Evolutionary conservation across 2,888 invertebrate genomes (phyloP).

Genomic region (Mamestra brassicae): DNA sequence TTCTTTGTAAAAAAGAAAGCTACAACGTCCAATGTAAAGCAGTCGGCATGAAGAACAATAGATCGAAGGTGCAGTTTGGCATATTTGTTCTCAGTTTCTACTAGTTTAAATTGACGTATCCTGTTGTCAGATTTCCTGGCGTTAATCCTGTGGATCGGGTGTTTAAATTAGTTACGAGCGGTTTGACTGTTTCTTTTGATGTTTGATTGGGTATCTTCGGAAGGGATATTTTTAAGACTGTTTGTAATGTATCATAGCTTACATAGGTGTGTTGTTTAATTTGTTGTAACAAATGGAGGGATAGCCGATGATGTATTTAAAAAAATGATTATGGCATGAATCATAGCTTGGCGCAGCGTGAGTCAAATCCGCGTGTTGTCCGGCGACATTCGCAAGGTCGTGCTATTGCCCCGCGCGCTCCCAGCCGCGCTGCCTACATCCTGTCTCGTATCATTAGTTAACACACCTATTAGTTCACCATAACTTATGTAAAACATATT

Average conservation of each 20-base stretch:
- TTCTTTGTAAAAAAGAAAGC: slow-evolving; percentile 68
- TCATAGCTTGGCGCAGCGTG: slow-evolving; percentile 72
- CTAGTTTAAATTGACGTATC: slow-evolving; percentile 89
- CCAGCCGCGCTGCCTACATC: slow-evolving; percentile 70
- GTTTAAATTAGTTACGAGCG: slow-evolving; percentile 82
- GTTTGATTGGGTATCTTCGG: slow-evolving; percentile 75
- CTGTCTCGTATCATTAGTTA: slow-evolving; percentile 66
- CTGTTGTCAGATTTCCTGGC: slow-evolving; percentile 88
- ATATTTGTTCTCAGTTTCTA: slow-evolving; percentile 81
- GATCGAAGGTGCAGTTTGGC: slow-evolving; percentile 73
- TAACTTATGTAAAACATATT: slow-evolving; percentile 27
- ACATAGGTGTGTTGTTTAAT: slow-evolving; percentile 62
- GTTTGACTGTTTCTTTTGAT: slow-evolving; percentile 78
- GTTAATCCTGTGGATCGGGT: slow-evolving; percentile 83
- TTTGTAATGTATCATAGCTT: slow-evolving; percentile 40
- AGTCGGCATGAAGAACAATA: slow-evolving; percentile 72
- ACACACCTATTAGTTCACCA: slow-evolving; percentile 56
- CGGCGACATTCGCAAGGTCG: slow-evolving; percentile 85
- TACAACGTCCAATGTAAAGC: slow-evolving; percentile 61
- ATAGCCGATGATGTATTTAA: slow-evolving; percentile 48
- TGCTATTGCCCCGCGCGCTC: slow-evolving; percentile 71
- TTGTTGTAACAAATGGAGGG: slow-evolving; percentile 53
- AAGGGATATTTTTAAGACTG: slow-evolving; percentile 70
- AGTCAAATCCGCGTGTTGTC: slow-evolving; percentile 77
- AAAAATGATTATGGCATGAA: slow-evolving; percentile 71